Base-by-base conservation (phyloP, 2,888 invertebrate genomes). In the Caenorhabditis uteleia region DNA sequence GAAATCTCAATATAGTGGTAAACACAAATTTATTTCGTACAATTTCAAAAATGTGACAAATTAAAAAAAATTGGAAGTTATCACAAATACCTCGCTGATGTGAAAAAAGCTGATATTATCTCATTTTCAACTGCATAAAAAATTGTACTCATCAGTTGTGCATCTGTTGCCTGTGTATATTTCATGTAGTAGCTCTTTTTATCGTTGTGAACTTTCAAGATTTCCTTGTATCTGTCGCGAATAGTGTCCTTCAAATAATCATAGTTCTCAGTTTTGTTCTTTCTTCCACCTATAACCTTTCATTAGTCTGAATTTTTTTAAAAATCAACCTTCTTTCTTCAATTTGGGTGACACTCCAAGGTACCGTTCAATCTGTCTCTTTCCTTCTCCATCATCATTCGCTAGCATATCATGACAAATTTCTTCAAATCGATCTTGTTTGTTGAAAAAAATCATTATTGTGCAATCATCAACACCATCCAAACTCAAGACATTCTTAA, bases 371-470 rank as follows among this genome's bases (percentile, higher is more conserved):
- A 59, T 46, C 36, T 59, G 50, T 7, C 55, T 10, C 25, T 55
- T 55, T 31, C 54, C 49, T 12, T 65, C 58, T 3, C 65, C 65
- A 29, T 64, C 33, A 26, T 66, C 66, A 29, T 56, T 59, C 26
- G 38, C 25, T 34, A 66, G n/a, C 46, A 59, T 55, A 34, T 59
- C 66, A 18, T 51, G 46, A 26, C 66, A 66, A 27, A 77, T 78
- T 31, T 71, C 70, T 43, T 73, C 68, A 62, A 77, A 80, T 4
- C 79, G 50, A 50, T 80, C 79, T 42, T 74, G 70, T 56, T 80
- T 80, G 61, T 80, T 80, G 67, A 80, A 76, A 49, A 80, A 80
- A 34, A 80, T 73, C 61, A 80, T 68, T 12, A 79, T 55, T 8
- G 77, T 75, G 43, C 79, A 80, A 47, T 74, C 70, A 27, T 69